phyloP scores from a whole-genome alignment of 2,888 invertebrate species.

The Trachelus stipa region DNA sequence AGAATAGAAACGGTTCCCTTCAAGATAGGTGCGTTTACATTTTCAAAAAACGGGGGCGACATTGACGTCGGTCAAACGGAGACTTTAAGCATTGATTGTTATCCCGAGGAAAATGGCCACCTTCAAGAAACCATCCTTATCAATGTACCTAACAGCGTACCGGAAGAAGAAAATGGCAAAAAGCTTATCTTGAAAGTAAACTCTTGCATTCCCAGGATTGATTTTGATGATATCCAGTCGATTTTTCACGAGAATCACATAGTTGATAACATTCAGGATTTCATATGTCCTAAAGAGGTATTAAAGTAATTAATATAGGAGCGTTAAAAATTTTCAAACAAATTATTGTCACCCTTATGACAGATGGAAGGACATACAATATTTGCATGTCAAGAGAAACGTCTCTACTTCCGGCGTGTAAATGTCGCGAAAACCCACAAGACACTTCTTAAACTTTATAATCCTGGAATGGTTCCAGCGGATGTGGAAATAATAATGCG shows the following conservation, averaged over 20 bases:
- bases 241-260: slow-evolving; percentile 74
- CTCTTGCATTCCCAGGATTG: slow-evolving; percentile 71
- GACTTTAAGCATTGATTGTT: slow-evolving; percentile 59
- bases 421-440: slow-evolving; percentile 56
- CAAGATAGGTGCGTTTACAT: slow-evolving; percentile 59
- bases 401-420: slow-evolving; percentile 63
- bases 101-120: slow-evolving; percentile 53
- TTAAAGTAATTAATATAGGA: slow-evolving; percentile 6
- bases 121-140: slow-evolving; percentile 61
- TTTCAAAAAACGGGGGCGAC: slow-evolving; percentile 58
- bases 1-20: slow-evolving; percentile 26
- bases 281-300: slow-evolving; percentile 68
- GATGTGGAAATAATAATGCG: slow-evolving; percentile 43
- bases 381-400: slow-evolving; percentile 58
- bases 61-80: slow-evolving; percentile 56
- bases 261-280: slow-evolving; percentile 69
- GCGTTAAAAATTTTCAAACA: background rate
- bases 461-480: slow-evolving; percentile 61
- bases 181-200: slow-evolving; percentile 68
- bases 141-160: slow-evolving; percentile 61
- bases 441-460: slow-evolving; percentile 61
- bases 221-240: slow-evolving; percentile 70
- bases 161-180: slow-evolving; percentile 69
- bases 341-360: background rate
- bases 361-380: slow-evolving; percentile 59